A percentile compares a stretch with the other conserved stretches of the same genome.
Conservation (phyloP, 2,113 vertebrate genomes). For the Leucoraja erinaceus region DNA sequence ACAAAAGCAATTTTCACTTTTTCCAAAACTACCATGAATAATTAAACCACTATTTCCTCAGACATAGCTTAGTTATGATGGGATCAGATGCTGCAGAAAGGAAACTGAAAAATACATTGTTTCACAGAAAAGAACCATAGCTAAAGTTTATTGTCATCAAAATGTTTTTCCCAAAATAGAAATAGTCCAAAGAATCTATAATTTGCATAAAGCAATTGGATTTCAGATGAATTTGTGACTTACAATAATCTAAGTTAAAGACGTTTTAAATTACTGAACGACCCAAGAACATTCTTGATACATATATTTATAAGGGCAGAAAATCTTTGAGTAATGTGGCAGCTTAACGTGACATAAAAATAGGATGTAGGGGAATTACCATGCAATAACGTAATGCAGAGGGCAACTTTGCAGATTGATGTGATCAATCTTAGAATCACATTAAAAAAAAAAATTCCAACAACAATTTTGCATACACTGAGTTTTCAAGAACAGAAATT, state of each 20-base stretch:
- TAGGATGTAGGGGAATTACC: neutral
- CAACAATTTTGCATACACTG: neutral
- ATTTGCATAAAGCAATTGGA: neutral
- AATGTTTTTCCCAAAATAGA: neutral
- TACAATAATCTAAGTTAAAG: neutral
- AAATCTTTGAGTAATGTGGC: neutral
- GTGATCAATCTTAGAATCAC: neutral
- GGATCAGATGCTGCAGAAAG: neutral
- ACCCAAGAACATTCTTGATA: neutral
- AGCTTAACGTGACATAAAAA: neutral
- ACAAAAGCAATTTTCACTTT: conserved; percentile 32
- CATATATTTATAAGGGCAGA: neutral
- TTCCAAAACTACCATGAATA: conserved; percentile 12
- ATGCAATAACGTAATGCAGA: neutral
- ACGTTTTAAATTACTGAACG: neutral
- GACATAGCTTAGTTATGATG: neutral
- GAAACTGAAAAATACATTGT: conserved; percentile 5
- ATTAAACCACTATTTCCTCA: conserved; percentile 15
- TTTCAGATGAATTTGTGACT: neutral
- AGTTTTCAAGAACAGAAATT: neutral
- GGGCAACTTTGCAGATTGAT: neutral
- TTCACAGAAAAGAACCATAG: neutral
- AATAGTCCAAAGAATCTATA: neutral
- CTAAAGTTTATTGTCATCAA: neutral
- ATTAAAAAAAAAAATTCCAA: neutral